These are phyloP conservation scores for Poecilia velifera DNA, from an alignment of 2,797 vertebrate genomes.

Conservation along the genomic window DNA sequence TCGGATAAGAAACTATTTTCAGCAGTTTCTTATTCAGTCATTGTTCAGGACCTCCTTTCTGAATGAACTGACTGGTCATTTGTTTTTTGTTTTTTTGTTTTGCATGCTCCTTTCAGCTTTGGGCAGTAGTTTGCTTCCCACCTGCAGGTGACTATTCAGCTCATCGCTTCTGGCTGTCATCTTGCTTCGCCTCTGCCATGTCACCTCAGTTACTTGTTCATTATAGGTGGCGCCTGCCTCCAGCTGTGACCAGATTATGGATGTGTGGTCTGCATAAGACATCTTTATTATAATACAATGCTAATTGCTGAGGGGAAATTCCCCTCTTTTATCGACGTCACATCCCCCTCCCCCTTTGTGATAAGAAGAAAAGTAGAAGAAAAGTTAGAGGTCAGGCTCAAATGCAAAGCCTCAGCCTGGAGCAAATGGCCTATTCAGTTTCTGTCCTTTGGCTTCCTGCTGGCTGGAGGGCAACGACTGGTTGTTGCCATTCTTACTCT, in stretches of 20 bases:
- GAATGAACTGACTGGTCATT: conserved; percentile 43
- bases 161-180: conserved; percentile 46
- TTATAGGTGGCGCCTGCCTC: conserved; percentile 46
- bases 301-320: conserved; percentile 18
- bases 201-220: conserved; percentile 25
- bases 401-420: conserved; percentile 23
- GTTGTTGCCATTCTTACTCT: conserved; percentile 15
- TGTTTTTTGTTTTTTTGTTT: background rate
- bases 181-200: conserved; percentile 25
- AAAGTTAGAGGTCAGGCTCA: conserved; percentile 44
- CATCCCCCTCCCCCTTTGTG: background rate
- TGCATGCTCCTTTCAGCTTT: conserved; percentile 29
- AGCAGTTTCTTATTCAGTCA: conserved; percentile 14
- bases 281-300: conserved; percentile 15
- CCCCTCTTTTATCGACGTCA: background rate
- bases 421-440: conserved; percentile 10
- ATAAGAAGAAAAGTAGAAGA: background rate
- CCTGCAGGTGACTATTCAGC: conserved; percentile 51
- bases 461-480: background rate
- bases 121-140: conserved; percentile 27
- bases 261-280: conserved; percentile 11
- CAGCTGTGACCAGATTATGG: conserved; percentile 18
- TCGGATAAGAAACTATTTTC: conserved; percentile 37
- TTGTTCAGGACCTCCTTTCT: conserved; percentile 29
- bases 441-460: conserved; percentile 5